Evolutionary conservation across 30 jellyfish, hydroid and myxozoan species (phyloP), one percentile per base, ranked within the genome.

Genomic region (Hydractinia symbiolongicarpus): DNA sequence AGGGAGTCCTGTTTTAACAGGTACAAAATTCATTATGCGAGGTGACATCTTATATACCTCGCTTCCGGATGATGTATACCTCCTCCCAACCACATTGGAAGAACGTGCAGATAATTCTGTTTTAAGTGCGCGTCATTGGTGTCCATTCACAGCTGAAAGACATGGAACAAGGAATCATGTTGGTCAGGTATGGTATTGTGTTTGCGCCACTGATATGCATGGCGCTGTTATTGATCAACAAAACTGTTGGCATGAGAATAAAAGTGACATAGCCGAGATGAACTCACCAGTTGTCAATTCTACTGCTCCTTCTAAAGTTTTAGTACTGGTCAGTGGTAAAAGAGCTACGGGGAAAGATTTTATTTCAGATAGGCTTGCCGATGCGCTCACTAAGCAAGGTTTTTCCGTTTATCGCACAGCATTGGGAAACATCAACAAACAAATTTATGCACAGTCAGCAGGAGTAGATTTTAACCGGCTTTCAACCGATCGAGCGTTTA

Each of bases 181-280:
- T 71, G 80, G 80, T 8, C 60, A 71, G 3, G 80, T 71, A 14
- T 71, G 80, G 80, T 71, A 71, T 19, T 71, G 80, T 15, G 67
- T 71, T 5, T 71, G 80, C n/a, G 70, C 80, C 17, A 8, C 9
- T 20, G 80, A 71, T 53, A 30, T 20, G 80, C 80, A 71, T 71
- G 80, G 80, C 69, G 80, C 80, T 7, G 53, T 19, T 8, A 14
- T 71, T 20, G 80, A 71, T 9, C 40, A 71, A n/a, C 40, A 19
- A 7, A 15, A 71, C 4, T 64, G 74, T 13, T 64, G 74, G 74
- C 74, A 64, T 51, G 40, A 64, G 4, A 13, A 64, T 51, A 6
- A 64, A n/a, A 17, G 69, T 58, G 1, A 11, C 19, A 17, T 13
- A 11, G 3, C 15, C 15, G 80, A 71, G 40, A 9, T 50, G 80